Conservation (phyloP, 2,797 vertebrate species). For the Sebastes diploproa region DNA sequence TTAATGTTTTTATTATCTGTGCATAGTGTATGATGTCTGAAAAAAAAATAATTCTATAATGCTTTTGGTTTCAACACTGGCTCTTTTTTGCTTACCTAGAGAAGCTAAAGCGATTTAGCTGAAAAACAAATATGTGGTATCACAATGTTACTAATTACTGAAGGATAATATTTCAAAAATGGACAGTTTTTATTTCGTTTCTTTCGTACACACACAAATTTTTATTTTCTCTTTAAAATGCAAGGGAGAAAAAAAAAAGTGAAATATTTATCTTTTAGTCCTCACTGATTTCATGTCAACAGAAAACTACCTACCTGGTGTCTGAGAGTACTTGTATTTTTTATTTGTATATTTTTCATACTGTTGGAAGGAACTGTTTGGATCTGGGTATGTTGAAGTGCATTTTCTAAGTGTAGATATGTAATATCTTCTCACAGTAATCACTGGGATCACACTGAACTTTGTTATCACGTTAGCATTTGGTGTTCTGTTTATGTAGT, state of each 20-base stretch:
- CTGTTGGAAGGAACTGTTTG: slow-evolving; percentile 78
- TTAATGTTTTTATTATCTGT: slow-evolving; percentile 75
- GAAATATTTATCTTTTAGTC: slow-evolving; percentile 85
- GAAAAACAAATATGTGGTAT: slow-evolving; percentile 60
- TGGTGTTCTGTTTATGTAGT: slow-evolving; percentile 40
- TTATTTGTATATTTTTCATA: slow-evolving; percentile 83
- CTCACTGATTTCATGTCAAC: slow-evolving; percentile 82
- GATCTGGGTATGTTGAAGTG: slow-evolving; percentile 72
- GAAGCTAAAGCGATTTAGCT: slow-evolving; percentile 60
- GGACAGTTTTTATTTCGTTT: slow-evolving; percentile 52
- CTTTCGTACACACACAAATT: slow-evolving; percentile 54
- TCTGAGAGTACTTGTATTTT: slow-evolving; percentile 82
- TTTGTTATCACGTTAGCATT: slow-evolving; percentile 55
- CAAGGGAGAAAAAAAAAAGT: slow-evolving; percentile 77
- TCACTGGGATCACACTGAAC: slow-evolving; percentile 71
- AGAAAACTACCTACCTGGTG: slow-evolving; percentile 83
- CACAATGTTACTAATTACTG: slow-evolving; percentile 77
- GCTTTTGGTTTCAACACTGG: slow-evolving; percentile 81
- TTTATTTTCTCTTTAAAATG: slow-evolving; percentile 66
- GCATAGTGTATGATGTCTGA: slow-evolving; percentile 77
- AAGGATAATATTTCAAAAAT: slow-evolving; percentile 74
- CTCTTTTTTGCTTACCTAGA: slow-evolving; percentile 70
- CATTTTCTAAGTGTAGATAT: slow-evolving; percentile 80
- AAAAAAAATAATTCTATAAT: slow-evolving; percentile 73
- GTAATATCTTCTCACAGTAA: slow-evolving; percentile 74